A percentile compares a stretch with the other conserved stretches of the same genome.
phyloP scores from a whole-genome alignment of 92 coral and sea anemone species.

The Blastomussa wellsi region DNA sequence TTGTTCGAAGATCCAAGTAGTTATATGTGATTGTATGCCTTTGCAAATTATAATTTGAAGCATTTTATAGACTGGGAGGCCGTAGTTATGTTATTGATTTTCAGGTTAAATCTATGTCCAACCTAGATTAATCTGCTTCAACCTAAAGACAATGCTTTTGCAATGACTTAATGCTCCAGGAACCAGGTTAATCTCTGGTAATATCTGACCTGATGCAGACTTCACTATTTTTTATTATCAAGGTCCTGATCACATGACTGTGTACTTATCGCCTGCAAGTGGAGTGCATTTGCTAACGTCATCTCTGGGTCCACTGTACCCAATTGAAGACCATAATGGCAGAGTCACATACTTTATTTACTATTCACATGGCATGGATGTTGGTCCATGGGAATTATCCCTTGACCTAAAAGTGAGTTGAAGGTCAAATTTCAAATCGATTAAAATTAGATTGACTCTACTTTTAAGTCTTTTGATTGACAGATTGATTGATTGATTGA shows the following conservation, averaged over 20 bases:
- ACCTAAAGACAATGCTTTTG: no score
- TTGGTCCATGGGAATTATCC: slow-evolving; percentile 87
- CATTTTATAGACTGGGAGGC: no score
- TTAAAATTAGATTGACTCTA: background rate
- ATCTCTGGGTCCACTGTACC: slow-evolving; percentile 71
- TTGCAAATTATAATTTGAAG: no score
- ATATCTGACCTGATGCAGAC: no score
- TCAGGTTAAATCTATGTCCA: no score
- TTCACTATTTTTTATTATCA: background rate
- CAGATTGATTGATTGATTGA: no score
- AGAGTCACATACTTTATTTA: slow-evolving; percentile 77
- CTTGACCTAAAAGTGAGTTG: slow-evolving; percentile 61
- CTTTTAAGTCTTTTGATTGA: background rate
- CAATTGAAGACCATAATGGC: slow-evolving; percentile 54
- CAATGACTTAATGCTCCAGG: no score
- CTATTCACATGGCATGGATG: slow-evolving; percentile 84
- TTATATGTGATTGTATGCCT: no score
- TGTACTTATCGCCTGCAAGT: slow-evolving; percentile 75
- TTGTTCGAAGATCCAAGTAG: no score
- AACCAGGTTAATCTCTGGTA: no score
- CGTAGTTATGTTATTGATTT: no score
- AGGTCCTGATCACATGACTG: slow-evolving; percentile 94
- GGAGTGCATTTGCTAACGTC: slow-evolving; percentile 65
- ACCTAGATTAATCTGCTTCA: no score
- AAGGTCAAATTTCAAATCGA: background rate